Evolutionary conservation across 1,140 invertebrate species (phyloP), one percentile per base, ranked within the genome.

Genomic region (Gryllus bimaculatus): DNA sequence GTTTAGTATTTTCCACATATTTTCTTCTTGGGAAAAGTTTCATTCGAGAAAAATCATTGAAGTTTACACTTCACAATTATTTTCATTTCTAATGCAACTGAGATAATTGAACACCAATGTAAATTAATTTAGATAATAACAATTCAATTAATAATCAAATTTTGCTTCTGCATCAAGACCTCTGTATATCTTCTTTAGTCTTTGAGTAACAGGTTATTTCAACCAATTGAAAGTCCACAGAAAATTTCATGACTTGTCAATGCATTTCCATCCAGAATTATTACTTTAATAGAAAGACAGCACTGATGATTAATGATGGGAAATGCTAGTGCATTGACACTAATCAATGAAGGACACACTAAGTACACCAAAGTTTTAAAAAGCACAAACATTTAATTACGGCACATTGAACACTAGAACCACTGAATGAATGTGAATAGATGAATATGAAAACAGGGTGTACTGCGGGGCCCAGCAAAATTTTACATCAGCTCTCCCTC

Each of bases 381-480:
- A 66, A 66, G 54, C 54, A 66, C 54, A 66, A 18, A 66, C 54
- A 66, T 66, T 39, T 39, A 39, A 18, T 66, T 66, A 66, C 54
- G 54, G 54, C 54, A 66, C 54, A 66, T 66, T 66, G 54, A 66
- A 66, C 54, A 66, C 54, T 66, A 66, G 26, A 66, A 77, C 48
- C 76, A 77, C 76, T 48, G 21, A 77, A 54, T 20, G n/a, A 77
- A 77, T 48, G 47, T 18, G 47, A 48, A 77, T 48, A 48, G 48
- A 77, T 77, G 76, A 48, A 77, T 77, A 77, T 77, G 76, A 77
- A 77, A 77, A 77, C 76, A 54, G 76, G 76, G 48, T 77, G 48
- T 48, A 77, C 76, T 77, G 76, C 48, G 76, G 78, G 78, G 75
- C 54, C 54, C 79, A 79, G 79, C 49, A 79, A 79, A 79, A 79